These are phyloP conservation scores for Phytoseiulus persimilis DNA, from an alignment of 2,888 invertebrate species.

Conservation along the genomic window DNA sequence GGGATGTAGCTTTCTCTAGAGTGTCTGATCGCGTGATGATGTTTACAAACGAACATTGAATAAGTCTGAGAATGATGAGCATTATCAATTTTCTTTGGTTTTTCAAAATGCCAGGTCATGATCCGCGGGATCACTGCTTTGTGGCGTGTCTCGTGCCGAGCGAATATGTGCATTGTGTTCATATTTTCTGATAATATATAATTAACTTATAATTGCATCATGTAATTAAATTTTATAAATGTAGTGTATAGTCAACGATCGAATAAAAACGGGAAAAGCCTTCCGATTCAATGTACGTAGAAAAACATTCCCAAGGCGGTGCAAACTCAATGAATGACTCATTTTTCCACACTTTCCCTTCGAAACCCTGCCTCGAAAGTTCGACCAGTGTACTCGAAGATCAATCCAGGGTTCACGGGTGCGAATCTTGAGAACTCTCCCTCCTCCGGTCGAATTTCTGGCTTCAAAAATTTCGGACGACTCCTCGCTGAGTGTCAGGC, in stretches of 20 bases:
- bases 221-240: conserved; percentile 31
- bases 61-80: background rate
- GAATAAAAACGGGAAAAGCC: background rate
- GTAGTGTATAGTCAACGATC: background rate
- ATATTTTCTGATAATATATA: conserved; percentile 32
- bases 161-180: conserved; percentile 29
- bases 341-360: background rate
- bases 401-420: too few species aligned
- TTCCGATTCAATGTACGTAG: background rate
- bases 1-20: background rate
- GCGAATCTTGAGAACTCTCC: too few species aligned
- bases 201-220: conserved; percentile 21
- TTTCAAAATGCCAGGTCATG: background rate
- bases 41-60: background rate
- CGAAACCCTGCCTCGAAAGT: too few species aligned
- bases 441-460: too few species aligned
- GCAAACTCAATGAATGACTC: background rate
- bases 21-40: background rate
- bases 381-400: too few species aligned
- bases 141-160: background rate
- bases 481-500: too few species aligned
- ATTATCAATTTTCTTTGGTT: background rate
- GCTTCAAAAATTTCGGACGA: too few species aligned
- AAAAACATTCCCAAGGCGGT: background rate
- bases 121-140: background rate